These are phyloP conservation scores for Enteromius viviparus DNA, from an alignment of 2,797 vertebrate species.

Conservation along the genomic window DNA sequence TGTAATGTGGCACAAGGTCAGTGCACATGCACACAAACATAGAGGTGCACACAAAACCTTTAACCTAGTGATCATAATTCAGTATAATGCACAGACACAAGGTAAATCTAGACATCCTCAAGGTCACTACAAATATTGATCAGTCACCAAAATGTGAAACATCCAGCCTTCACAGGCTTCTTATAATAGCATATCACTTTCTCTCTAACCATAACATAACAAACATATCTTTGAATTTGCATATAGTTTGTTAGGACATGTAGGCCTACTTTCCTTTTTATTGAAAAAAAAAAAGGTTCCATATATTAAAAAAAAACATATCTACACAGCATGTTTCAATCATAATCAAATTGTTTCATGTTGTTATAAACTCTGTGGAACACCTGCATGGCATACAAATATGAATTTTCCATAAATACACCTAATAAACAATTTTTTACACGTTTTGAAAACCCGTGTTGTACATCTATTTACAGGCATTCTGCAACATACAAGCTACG, in stretches of 20 bases:
- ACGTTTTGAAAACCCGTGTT: background rate
- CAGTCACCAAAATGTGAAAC: constrained; percentile 1
- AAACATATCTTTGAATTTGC: background rate
- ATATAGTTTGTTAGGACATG: background rate
- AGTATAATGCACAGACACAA: constrained; percentile 8
- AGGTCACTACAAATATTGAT: constrained; percentile 27
- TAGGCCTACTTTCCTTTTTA: background rate
- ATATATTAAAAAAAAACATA: background rate
- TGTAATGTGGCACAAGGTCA: constrained; percentile 27
- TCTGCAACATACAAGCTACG: background rate
- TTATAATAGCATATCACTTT: background rate
- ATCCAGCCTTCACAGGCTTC: background rate
- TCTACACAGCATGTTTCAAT: background rate
- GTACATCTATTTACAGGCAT: background rate
- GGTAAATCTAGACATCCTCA: constrained; percentile 24
- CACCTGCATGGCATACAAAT: background rate
- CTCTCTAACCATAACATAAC: background rate
- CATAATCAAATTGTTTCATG: background rate
- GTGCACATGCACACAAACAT: constrained; percentile 36
- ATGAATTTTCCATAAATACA: background rate
- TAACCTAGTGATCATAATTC: background rate
- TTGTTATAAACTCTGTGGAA: background rate
- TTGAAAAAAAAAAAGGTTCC: background rate
- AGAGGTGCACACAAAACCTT: constrained; percentile 5
- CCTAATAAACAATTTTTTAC: background rate